These are phyloP conservation scores for Poecilia wingei DNA, from an alignment of 2,797 vertebrate genomes.

Conservation along the genomic window DNA sequence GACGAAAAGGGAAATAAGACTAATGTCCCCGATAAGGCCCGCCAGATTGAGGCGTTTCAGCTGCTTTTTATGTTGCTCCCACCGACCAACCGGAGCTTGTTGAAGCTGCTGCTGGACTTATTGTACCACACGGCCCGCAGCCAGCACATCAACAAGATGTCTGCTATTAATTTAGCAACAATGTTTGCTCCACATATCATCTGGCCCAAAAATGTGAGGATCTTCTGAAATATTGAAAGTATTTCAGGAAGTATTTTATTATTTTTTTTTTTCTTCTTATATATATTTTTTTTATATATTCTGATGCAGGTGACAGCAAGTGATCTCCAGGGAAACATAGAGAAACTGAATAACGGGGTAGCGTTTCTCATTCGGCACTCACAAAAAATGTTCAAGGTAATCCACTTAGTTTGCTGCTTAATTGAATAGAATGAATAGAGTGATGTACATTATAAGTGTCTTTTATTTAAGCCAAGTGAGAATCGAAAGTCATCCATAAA, in stretches of 20 bases:
- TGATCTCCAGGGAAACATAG: conserved; percentile 91
- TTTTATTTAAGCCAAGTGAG: neutral
- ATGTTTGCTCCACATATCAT: conserved; percentile 98
- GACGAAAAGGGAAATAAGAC: conserved; percentile 93
- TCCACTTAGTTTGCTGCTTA: neutral
- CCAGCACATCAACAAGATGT: conserved; percentile 97
- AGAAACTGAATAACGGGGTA: conserved; percentile 90
- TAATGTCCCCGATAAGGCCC: conserved; percentile 88
- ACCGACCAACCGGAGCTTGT: conserved; percentile 89
- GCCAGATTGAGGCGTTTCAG: conserved; percentile 93
- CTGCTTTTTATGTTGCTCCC: conserved; percentile 94
- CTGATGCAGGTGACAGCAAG: conserved; percentile 86
- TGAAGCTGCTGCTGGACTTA: conserved; percentile 93
- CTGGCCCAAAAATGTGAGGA: conserved; percentile 94
- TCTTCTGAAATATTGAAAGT: neutral
- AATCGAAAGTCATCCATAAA: neutral
- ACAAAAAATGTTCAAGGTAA: conserved; percentile 94
- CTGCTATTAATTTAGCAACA: conserved; percentile 93
- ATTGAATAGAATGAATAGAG: neutral
- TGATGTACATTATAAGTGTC: neutral
- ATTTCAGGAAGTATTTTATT: neutral
- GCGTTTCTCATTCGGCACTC: conserved; percentile 98
- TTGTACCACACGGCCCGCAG: conserved; percentile 95
- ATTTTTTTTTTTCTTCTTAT: neutral
- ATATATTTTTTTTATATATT: neutral